These are phyloP conservation scores for Tenthredo livida DNA, from an alignment of 2,888 invertebrate species.

Conservation along the genomic window DNA sequence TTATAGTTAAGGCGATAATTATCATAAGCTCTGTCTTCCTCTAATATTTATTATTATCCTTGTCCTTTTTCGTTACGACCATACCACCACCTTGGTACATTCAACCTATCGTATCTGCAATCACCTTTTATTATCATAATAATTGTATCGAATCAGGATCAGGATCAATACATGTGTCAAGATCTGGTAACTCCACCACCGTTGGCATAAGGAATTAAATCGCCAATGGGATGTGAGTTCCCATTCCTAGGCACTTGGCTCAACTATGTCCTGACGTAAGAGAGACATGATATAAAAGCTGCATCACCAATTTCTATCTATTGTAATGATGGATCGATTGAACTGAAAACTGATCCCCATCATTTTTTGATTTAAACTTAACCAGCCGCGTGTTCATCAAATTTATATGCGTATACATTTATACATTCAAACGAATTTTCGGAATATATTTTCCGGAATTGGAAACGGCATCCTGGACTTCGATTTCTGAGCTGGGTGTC, in stretches of 20 bases:
- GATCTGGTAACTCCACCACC: conserved; percentile 93
- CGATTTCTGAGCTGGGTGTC: neutral
- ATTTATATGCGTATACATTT: too few species aligned
- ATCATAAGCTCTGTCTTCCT: neutral
- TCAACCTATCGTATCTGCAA: neutral
- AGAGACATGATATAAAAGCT: neutral
- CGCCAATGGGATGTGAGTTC: conserved; percentile 90
- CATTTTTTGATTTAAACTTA: neutral
- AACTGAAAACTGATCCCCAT: neutral
- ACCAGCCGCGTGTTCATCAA: neutral
- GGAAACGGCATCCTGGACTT: neutral
- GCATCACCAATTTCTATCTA: neutral
- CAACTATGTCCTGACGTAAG: neutral
- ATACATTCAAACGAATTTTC: neutral
- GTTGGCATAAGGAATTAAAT: conserved; percentile 83
- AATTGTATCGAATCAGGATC: neutral
- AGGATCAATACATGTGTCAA: conserved; percentile 70
- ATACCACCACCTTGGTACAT: too few species aligned
- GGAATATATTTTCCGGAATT: neutral
- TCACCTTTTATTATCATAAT: neutral
- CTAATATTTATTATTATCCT: neutral
- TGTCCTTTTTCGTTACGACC: neutral
- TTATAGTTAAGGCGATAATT: neutral
- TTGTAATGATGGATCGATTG: neutral
- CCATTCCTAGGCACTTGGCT: conserved; percentile 82